phyloP scores from a whole-genome alignment of 2,888 invertebrate genomes.

The Stenodema calcarata region DNA sequence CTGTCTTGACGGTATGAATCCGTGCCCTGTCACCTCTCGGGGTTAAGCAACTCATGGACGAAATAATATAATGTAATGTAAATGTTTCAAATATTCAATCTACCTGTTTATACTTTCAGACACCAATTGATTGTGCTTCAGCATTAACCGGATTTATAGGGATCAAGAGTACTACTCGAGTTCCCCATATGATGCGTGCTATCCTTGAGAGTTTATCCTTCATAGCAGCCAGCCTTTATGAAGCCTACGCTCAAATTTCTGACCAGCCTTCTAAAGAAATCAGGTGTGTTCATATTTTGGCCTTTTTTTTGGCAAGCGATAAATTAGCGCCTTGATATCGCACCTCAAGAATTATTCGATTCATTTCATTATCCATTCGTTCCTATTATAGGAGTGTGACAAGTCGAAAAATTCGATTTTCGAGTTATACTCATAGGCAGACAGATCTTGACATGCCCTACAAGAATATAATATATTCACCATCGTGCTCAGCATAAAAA shows the following conservation, averaged over 20 bases:
- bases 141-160: slow-evolving; percentile 87
- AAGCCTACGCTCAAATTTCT: slow-evolving; percentile 75
- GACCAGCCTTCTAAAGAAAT: slow-evolving; percentile 67
- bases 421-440: no score
- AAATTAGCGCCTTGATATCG: background rate
- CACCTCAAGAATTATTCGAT: background rate
- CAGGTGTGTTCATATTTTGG: slow-evolving; percentile 63
- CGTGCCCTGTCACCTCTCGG: no score
- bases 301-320: background rate
- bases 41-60: no score
- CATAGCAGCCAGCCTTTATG: slow-evolving; percentile 78
- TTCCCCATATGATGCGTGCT: slow-evolving; percentile 81
- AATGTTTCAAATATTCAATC: no score
- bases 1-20: no score
- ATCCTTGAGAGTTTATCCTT: slow-evolving; percentile 86
- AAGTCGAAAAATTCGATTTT: no score
- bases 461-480: no score
- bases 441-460: no score
- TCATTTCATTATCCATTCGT: background rate
- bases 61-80: no score
- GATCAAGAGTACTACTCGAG: slow-evolving; percentile 72
- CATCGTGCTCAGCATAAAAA: no score
- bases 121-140: slow-evolving; percentile 84
- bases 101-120: slow-evolving; percentile 65
- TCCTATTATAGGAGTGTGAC: no score